Evolutionary conservation across 2,888 invertebrate genomes (phyloP).

Genomic region (Lacanobia wlatinum): DNA sequence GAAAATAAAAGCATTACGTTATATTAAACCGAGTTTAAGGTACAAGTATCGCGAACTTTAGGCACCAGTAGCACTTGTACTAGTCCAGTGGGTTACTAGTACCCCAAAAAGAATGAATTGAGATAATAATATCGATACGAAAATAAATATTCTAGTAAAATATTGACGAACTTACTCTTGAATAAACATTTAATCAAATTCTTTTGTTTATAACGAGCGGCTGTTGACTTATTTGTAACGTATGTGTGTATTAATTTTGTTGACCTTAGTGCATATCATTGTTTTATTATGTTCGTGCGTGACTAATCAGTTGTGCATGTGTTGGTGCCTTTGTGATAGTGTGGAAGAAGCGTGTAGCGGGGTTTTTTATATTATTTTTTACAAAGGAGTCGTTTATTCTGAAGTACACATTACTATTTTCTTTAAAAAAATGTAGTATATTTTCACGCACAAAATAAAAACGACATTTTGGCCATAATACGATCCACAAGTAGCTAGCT

Average conservation of each 20-base stretch:
- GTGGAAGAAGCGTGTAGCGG: conserved; percentile 25
- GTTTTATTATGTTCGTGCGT: conserved; percentile 63
- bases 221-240: conserved; percentile 56
- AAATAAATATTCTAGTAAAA: conserved; percentile 43
- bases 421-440: too few relatives aligned
- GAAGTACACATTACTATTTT: background rate
- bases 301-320: conserved; percentile 60
- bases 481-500: background rate
- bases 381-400: background rate
- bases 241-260: conserved; percentile 49
- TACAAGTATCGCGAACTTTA: too few relatives aligned
- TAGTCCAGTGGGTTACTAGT: too few relatives aligned
- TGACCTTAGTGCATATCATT: conserved; percentile 67
- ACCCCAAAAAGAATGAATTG: background rate
- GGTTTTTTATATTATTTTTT: background rate
- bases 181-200: conserved; percentile 53
- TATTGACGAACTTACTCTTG: conserved; percentile 23
- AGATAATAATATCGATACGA: background rate
- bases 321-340: conserved; percentile 34
- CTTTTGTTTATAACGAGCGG: conserved; percentile 61
- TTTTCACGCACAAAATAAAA: background rate
- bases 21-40: too few relatives aligned
- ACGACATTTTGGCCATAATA: background rate
- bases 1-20: too few relatives aligned
- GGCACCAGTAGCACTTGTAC: too few relatives aligned